Conservation (phyloP, 2,113 vertebrate species). For the Acrocephalus arundinaceus region DNA sequence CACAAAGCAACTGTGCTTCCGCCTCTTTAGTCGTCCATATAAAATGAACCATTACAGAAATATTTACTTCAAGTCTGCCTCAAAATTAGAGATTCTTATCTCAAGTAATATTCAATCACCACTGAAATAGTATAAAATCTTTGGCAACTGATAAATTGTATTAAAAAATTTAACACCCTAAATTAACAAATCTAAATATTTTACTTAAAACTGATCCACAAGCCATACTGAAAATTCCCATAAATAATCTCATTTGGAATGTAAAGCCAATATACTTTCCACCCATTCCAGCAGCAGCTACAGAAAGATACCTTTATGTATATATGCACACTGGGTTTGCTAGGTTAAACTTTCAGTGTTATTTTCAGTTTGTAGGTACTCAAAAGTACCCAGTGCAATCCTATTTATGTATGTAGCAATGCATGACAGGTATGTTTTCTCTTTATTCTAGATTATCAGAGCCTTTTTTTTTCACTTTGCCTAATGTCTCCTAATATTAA, state of each 20-base stretch:
- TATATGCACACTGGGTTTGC: background rate
- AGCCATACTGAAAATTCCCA: background rate
- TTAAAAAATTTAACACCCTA: background rate
- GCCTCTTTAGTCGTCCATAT: background rate
- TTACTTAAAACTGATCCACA: background rate
- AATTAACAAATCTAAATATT: background rate
- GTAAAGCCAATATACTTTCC: background rate
- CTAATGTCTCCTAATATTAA: background rate
- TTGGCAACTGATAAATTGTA: background rate
- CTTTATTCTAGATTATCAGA: background rate
- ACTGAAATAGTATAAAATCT: background rate
- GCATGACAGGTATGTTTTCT: background rate
- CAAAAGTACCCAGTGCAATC: background rate
- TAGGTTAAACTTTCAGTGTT: background rate
- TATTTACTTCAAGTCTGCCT: background rate
- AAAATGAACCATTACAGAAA: background rate
- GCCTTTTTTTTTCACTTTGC: background rate
- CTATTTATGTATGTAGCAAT: background rate
- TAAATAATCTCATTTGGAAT: background rate
- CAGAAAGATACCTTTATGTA: background rate
- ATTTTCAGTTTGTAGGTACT: background rate
- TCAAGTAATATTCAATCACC: background rate
- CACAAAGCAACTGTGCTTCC: background rate
- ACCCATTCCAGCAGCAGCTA: background rate
- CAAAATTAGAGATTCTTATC: background rate